Percentiles rank a stretch among this genome's conserved stretches.
Evolutionary conservation across 2,797 vertebrate species (phyloP).

Genomic region (Danio albolineatus): DNA sequence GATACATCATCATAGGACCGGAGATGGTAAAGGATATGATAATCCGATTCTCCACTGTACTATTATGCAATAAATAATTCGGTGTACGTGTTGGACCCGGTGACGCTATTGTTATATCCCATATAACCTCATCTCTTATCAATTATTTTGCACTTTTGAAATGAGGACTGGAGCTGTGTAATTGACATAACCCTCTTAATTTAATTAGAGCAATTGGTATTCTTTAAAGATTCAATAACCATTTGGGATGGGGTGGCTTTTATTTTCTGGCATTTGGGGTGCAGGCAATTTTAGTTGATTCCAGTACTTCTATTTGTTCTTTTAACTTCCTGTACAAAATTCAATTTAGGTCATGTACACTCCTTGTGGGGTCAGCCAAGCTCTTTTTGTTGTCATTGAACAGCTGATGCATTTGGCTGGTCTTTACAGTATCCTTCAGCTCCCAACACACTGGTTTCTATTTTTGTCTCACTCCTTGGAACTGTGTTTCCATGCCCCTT

Average conservation of each 20-base stretch:
- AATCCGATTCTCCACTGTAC: conserved; percentile 41
- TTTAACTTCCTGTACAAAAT: not conserved
- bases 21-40: conserved; percentile 24
- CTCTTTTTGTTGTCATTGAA: conserved; percentile 31
- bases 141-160: not conserved
- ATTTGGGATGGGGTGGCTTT: not conserved
- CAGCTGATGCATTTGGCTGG: conserved; percentile 52
- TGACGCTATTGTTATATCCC: not conserved
- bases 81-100: not conserved
- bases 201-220: conserved; percentile 31
- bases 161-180: conserved; percentile 61
- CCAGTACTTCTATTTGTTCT: not conserved
- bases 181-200: not conserved
- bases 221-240: conserved; percentile 23
- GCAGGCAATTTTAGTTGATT: not conserved
- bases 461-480: conserved; percentile 68
- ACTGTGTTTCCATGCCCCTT: conserved; percentile 69
- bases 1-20: conserved; percentile 14
- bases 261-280: conserved; percentile 12
- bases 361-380: conserved; percentile 18
- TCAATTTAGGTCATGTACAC: not conserved
- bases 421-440: conserved; percentile 59
- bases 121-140: not conserved
- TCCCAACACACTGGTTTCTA: conserved; percentile 65
- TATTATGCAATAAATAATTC: conserved; percentile 44